Base-by-base conservation (phyloP, 2,113 vertebrate species). In the Paratilapia polleni region DNA sequence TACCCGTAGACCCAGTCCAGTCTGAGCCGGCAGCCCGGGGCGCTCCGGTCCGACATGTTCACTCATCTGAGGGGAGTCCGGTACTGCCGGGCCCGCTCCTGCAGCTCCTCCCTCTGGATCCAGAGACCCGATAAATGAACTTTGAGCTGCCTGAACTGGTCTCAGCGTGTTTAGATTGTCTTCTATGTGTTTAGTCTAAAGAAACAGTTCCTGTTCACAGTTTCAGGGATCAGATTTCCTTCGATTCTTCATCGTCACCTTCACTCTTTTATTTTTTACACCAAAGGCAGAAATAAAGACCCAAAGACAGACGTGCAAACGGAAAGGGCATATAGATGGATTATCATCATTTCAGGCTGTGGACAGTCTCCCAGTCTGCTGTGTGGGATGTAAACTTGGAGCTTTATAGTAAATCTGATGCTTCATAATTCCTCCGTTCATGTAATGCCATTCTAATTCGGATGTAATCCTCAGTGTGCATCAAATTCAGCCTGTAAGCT, bases 1-100 rank as follows among this genome's bases (percentile, higher is more conserved):
- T 99, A 99, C 52, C 98, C 98, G 90, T 99, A 99, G 47, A 98
- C 96, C 98, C 98, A 98, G 95, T 99, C 98, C 94, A 99, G 96
- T 66, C 97, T 96, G 87, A 99, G 97, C 95, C 96, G 97, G 96
- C 97, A 97, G 86, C 95, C 89, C 62, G 98, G 98, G 95, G 97
- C 97, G 66, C 97, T 98, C 95, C 98, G 97, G 95, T 98, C 98
- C 92, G 98, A 97, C 98, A 97, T 96, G 73, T 15, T 89, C 83
- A 26, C 85, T 88, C 92, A 90, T 92, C 84, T 87, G 92, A 82
- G 24, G 82, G 85, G 56, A 10, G 52, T 6, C 47, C 12, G 80
- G 43, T 49, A 70, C 66, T 24, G 9, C 43, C 66, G 1, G 63
- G 66, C 82, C 66, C 4, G 34, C 38, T 49, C 54, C 61, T 26